These are phyloP conservation scores for Aurelia sp. DNA, from an alignment of 30 jellyfish, hydroid and myxozoan genomes.

Conservation along the genomic window DNA sequence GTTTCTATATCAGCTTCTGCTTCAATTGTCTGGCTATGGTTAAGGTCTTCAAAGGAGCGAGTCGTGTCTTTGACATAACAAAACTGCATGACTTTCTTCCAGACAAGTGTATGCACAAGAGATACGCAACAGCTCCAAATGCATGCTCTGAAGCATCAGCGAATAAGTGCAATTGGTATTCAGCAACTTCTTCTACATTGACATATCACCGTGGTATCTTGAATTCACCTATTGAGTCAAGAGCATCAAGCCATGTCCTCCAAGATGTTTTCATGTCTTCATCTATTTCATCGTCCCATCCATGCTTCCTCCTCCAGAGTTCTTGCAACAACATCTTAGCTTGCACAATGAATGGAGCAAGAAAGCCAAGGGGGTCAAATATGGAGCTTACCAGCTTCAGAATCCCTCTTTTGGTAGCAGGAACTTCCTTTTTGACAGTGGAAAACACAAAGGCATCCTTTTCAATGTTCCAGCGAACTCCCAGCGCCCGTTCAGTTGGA, in stretches of 20 bases:
- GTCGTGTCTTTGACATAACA: background rate
- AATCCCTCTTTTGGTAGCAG: too few species aligned
- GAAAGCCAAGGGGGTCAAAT: conserved; percentile 26
- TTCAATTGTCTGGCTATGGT: background rate
- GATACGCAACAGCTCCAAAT: conserved; percentile 8
- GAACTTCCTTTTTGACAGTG: too few species aligned
- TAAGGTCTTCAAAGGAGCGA: background rate
- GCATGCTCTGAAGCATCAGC: conserved; percentile 1
- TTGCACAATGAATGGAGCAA: conserved; percentile 7
- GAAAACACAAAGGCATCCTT: conserved; percentile 7
- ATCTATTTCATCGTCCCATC: conserved; percentile 10
- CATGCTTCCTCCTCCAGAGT: conserved; percentile 12
- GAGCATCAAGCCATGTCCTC: too few species aligned
- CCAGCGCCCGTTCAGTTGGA: conserved; percentile 10
- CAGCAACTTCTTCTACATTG: background rate
- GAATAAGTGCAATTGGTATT: background rate
- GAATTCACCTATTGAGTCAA: too few species aligned
- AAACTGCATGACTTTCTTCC: background rate
- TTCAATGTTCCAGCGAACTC: conserved; percentile 4
- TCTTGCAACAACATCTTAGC: conserved; percentile 31
- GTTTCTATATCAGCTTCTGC: too few species aligned
- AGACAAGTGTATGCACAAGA: background rate
- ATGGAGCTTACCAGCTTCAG: conserved; percentile 2
- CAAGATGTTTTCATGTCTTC: background rate
- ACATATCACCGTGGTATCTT: background rate